Evolutionary conservation across 2,113 vertebrate species (phyloP).

Genomic region (Dascyllus trimaculatus): DNA sequence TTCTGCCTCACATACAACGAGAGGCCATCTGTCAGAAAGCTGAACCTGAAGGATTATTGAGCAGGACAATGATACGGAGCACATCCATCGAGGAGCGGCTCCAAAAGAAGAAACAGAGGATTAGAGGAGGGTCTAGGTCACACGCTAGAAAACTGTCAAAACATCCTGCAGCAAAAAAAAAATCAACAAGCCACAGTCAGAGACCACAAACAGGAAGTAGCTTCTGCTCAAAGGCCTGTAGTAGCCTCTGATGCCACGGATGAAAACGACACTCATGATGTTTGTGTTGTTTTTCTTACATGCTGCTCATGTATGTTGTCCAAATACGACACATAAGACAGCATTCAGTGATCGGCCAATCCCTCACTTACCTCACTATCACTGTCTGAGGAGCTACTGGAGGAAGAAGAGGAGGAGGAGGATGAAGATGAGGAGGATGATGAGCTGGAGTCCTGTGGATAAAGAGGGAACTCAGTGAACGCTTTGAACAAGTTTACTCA

Average conservation of each 20-base stretch:
- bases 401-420: slow-evolving; percentile 64
- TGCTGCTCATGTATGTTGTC: too few relatives aligned
- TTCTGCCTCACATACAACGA: too few relatives aligned
- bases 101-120: neutral
- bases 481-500: slow-evolving; percentile 14
- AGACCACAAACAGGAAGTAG: neutral
- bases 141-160: neutral
- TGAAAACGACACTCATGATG: neutral
- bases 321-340: too few relatives aligned
- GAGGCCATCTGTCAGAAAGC: neutral
- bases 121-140: neutral
- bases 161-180: neutral
- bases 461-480: neutral
- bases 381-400: slow-evolving; percentile 74
- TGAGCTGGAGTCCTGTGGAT: slow-evolving; percentile 67
- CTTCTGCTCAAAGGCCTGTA: neutral
- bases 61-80: neutral
- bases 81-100: neutral
- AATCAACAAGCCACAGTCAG: neutral
- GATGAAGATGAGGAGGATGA: slow-evolving; percentile 26
- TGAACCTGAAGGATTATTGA: neutral
- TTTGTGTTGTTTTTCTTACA: too few relatives aligned
- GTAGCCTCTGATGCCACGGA: neutral
- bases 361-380: slow-evolving; percentile 71
- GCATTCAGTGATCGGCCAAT: too few relatives aligned